Evolutionary conservation across 2,113 vertebrate genomes (phyloP), one percentile per base, ranked within the genome.

Genomic region (Alligator sinensis): DNA sequence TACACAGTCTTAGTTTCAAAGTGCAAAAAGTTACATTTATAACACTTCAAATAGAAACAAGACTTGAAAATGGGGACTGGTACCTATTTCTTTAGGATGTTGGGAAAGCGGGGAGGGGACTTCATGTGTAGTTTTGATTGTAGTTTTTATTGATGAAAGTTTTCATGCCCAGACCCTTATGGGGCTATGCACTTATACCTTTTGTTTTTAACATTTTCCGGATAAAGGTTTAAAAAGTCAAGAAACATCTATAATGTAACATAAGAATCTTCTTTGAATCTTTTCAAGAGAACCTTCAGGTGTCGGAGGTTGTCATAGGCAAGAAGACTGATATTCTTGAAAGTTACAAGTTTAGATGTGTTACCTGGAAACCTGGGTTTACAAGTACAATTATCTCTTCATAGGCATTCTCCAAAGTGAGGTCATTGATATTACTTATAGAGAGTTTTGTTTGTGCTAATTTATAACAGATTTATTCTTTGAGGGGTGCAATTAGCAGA

Each of bases 401-500:
- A 25, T 80, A 80, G n/a, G 38, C 4, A 3, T 34, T 24, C 55
- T 94, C 82, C 34, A 58, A 22, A 80, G 54, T 74, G 38, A 6
- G 88, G 2, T 47, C 55, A 74, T 58, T 91, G 24, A 19, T 77
- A 83, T 86, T 27, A 15, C 28, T 80, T 74, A 24, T 11, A n/a
- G 21, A 22, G 66, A 84, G 21, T 61, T 77, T 92, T 16, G 19
- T 47, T 90, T 63, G 54, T 92, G 63, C 9, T 47, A 72, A 24
- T 89, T 94, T 92, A 78, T 74, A 91, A 70, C 84, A 97, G 89
- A 95, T 58, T 24, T 93, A 84, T 78, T 58, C 75, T 88, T 82
- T 94, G 86, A 97, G 94, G 96, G 18, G 60, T 95, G 77, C 60
- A 96, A 87, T 97, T 97, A 97, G 90, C 74, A 82, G 63, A 93